These are phyloP conservation scores for Saguinus midas DNA, from an alignment of 2,113 vertebrate species.

Conservation along the genomic window DNA sequence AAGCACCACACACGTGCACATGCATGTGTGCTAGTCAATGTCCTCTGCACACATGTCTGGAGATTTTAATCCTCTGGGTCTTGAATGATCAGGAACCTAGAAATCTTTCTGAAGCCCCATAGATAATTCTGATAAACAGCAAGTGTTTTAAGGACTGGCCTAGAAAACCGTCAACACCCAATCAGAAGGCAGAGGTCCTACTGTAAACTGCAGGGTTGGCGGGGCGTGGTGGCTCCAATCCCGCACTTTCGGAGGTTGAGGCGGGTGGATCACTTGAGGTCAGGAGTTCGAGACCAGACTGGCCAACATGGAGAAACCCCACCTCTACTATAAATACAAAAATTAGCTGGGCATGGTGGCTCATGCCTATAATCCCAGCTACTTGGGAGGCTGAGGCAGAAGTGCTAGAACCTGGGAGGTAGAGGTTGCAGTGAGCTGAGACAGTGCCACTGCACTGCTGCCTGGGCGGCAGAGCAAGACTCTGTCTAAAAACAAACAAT, in stretches of 20 bases:
- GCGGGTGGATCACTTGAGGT: fast-evolving
- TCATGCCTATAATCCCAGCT: not conserved
- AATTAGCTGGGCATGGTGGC: not conserved
- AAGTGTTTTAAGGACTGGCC: fast-evolving
- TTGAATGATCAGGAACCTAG: not conserved
- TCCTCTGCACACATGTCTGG: no score
- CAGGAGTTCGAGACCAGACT: no score
- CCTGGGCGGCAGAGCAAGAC: not conserved
- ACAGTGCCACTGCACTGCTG: not conserved
- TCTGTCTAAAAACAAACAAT: not conserved
- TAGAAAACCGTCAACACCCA: not conserved
- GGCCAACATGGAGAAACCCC: no score
- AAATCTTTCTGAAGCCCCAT: no score
- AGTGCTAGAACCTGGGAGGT: not conserved
- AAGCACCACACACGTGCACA: fast-evolving
- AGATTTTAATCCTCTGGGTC: fast-evolving
- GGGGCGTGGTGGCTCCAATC: no score
- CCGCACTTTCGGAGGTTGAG: no score
- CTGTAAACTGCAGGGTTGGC: no score
- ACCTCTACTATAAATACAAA: no score
- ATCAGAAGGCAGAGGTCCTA: not conserved
- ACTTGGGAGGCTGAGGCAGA: not conserved
- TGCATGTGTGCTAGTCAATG: not conserved
- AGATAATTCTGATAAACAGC: no score
- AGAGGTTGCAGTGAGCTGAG: not conserved